phyloP scores from a whole-genome alignment of 1,140 invertebrate species.

The Eurosta solidaginis region DNA sequence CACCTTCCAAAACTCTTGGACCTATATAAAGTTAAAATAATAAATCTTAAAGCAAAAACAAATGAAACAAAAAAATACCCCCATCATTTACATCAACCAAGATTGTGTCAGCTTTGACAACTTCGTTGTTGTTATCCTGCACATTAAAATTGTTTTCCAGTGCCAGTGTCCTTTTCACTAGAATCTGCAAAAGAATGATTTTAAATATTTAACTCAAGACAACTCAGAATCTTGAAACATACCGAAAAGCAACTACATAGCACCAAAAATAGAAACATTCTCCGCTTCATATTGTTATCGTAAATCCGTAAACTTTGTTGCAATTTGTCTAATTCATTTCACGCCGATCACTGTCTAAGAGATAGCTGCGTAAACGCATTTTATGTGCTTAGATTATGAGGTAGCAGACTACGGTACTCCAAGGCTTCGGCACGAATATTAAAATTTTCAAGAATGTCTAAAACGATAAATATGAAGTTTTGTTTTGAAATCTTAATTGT shows the following conservation, averaged over 20 bases:
- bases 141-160: no score
- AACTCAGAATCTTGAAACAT: not conserved
- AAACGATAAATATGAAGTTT: no score
- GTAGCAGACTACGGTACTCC: not conserved
- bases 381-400: not conserved
- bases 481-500: no score
- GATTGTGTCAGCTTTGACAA: no score
- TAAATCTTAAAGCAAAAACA: no score
- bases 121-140: no score
- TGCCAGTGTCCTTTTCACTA: not conserved
- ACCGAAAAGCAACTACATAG: not conserved
- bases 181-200: not conserved
- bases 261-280: not conserved
- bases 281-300: not conserved
- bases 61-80: no score
- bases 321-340: not conserved
- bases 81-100: no score
- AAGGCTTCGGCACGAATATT: not conserved
- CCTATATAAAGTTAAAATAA: no score
- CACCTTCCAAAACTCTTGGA: no score
- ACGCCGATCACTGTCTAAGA: not conserved
- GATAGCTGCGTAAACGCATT: not conserved
- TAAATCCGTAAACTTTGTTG: not conserved
- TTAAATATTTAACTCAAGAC: not conserved
- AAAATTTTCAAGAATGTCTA: not conserved